A percentile compares a stretch with the other conserved stretches of the same genome.
Conservation (phyloP, 1,140 invertebrate species). For the Dermatophagoides farinae region DNA sequence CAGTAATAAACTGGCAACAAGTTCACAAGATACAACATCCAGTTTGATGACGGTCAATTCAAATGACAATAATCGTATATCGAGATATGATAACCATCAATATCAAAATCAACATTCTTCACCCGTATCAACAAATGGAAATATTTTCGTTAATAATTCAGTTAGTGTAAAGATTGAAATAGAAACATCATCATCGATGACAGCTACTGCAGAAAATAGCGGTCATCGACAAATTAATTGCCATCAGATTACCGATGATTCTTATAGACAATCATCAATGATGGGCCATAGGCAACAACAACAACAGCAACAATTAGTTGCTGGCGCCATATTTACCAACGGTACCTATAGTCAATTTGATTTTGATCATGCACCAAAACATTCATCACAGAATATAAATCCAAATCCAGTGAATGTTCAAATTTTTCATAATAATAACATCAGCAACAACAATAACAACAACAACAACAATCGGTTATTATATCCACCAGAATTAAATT, state of each 20-base stretch:
- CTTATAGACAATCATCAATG: not conserved
- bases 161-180: slow-evolving; percentile 12
- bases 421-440: no score
- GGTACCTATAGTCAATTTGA: not conserved
- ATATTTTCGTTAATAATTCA: slow-evolving; percentile 5
- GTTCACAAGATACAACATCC: no score
- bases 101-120: no score
- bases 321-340: not conserved
- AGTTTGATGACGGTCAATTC: no score
- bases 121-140: not conserved
- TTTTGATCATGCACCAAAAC: not conserved
- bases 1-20: no score
- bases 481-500: not conserved
- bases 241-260: not conserved
- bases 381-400: not conserved
- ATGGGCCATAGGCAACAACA: not conserved
- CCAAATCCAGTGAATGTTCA: not conserved
- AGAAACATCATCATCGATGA: slow-evolving; percentile 1
- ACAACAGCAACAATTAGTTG: not conserved
- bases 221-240: not conserved
- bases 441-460: not conserved
- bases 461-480: not conserved
- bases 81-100: no score
- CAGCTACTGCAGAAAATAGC: not conserved
- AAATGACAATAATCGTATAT: no score